Base-by-base conservation (phyloP, 2,113 vertebrate species). In the Seriola quinqueradiata region DNA sequence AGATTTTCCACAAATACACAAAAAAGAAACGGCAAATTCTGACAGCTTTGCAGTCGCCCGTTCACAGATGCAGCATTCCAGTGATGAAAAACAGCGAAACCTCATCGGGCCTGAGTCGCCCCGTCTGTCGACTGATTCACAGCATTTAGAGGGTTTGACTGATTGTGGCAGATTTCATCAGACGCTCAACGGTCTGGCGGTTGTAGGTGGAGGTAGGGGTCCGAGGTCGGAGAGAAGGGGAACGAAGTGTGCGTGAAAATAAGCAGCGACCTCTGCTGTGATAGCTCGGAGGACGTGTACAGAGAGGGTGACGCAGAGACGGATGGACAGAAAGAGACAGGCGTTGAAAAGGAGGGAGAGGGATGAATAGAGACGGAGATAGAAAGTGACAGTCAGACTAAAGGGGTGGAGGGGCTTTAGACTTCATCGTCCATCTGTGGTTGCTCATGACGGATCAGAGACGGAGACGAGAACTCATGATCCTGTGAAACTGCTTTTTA, bases 261-360 rank as follows among this genome's bases (percentile, higher is more conserved):
- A 68, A 25, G 61, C 36, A 9, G 46, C 4, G 2, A 57, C 72
- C 71, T 75, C 54, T 52, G n/a, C 72, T 7, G 1, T 4, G 48
- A 59, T 55, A 46, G 42, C 75, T 0, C 14, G 52, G 50, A 60
- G 70, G 81, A 64, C 44, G 78, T 83, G 82, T 21, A 17, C 48
- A n/a, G 64, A 60, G 77, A 63, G 60, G 55, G 66, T 87, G 91
- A 91, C 75, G 82, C 64, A 89, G 59, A 66, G 65, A 66, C 16
- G 72, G 78, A 83, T 82, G 79, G 83, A 89, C 77, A 78, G 87
- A 85, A 82, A 85, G 79, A 81, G 90, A 91, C 89, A 91, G 78
- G 88, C 60, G 61, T 81, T 87, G 72, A 90, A 89, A 84, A 76
- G 77, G 70, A 87, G 52, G 66, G 64, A 83, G 84, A 78, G 73